phyloP scores from a whole-genome alignment of 2,797 vertebrate species.

The Parauchenoglanis punctatus region DNA sequence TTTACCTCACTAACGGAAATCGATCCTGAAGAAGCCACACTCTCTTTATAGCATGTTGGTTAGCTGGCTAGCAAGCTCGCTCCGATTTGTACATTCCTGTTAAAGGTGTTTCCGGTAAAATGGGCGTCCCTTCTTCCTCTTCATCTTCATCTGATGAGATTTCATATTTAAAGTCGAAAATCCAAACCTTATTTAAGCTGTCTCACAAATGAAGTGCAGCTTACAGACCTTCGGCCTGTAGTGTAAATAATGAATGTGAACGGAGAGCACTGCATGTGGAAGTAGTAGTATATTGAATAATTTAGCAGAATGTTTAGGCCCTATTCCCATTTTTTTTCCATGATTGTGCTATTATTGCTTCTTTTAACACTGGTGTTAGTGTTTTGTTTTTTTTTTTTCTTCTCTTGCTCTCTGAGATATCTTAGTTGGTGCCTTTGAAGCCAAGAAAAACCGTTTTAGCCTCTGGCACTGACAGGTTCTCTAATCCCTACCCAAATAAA shows the following conservation, averaged over 20 bases:
- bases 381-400: too few species aligned
- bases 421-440: neutral
- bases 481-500: slow-evolving; percentile 2
- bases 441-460: neutral
- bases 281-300: neutral
- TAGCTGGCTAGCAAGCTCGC: neutral
- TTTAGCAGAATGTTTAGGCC: neutral
- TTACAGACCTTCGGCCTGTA: neutral
- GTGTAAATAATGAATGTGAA: neutral
- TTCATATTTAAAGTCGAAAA: neutral
- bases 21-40: neutral
- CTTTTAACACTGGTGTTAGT: neutral
- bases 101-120: neutral
- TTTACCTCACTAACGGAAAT: neutral
- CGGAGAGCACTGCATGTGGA: neutral
- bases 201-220: neutral
- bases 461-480: neutral
- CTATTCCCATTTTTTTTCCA: neutral
- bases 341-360: neutral
- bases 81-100: neutral
- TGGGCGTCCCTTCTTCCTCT: neutral
- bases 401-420: neutral
- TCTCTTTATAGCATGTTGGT: neutral
- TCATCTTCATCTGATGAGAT: neutral
- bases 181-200: neutral